Base-by-base conservation (phyloP, 2,888 invertebrate species). In the Agrochola lychnidis region DNA sequence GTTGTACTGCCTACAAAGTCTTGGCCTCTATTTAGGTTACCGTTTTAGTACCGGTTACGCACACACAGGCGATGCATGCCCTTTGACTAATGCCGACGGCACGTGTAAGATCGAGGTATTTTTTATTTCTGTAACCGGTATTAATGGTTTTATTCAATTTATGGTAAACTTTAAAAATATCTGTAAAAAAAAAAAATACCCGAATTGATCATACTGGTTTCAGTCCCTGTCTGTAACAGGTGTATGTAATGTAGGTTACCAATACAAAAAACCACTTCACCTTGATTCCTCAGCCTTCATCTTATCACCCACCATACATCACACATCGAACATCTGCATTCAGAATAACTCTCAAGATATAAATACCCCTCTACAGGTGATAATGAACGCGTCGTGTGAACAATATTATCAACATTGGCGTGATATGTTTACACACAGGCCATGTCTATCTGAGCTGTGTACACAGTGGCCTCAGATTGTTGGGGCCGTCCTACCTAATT, bases 331-430 rank as follows among this genome's bases (percentile, higher is more conserved):
- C 53, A 76, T 66, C 73, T 81, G 73, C 82, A 85, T 85, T 76
- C 48, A 70, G 71, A 72, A 71, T 36, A 56, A 56, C 63, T 57
- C 4, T 0, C 45, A 53, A 51, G 64, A 73, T 67, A 84, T 51
- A 73, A 70, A 68, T 73, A 73, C 51, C 48, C 25, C 42, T 45
- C 63, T 36, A 30, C 68, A 81, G 42, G 70, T 89, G 90, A 89
- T 91, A 91, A 91, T 87, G 82, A 86, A 83, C 59, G 48, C 25
- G 84, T 83, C 91, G 89, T 91, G 90, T 68, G 81, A 78, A 62
- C 59, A 74, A 51, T 70, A 84, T 91, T 91, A 91, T 91, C 82
- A 66, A 59, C 79, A 45, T 62, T 42, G 36, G 36, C 51, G 80
- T 56, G 59, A 69, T 64, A 66, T 74, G 51, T 83, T 69, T 82